A percentile compares a stretch with the other conserved stretches of the same genome.
These are phyloP conservation scores for Anadara kagoshimensis DNA, from an alignment of 1,140 invertebrate genomes.

Conservation along the genomic window DNA sequence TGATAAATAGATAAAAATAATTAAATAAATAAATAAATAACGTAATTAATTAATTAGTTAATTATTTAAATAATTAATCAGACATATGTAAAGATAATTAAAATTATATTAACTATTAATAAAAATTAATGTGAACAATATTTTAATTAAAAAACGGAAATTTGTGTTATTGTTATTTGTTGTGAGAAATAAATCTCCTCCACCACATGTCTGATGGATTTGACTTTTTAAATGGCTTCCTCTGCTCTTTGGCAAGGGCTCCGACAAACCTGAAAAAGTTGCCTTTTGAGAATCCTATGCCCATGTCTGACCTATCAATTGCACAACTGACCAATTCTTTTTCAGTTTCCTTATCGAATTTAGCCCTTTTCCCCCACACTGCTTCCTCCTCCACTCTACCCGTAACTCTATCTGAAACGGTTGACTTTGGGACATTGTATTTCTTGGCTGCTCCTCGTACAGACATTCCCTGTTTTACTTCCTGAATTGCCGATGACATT, in stretches of 20 bases:
- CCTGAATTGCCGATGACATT: conserved; percentile 10
- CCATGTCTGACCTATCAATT: not conserved
- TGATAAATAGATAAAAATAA: no score
- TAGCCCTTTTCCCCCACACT: not conserved
- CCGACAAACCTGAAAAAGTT: conserved; percentile 18
- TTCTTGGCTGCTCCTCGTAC: conserved; percentile 11
- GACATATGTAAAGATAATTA: no score
- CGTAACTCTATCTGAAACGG: not conserved
- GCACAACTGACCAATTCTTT: not conserved
- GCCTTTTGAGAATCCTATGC: conserved; percentile 12
- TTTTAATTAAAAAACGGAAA: no score
- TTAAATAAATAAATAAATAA: no score
- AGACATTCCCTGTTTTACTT: conserved; percentile 1
- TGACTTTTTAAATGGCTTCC: not conserved
- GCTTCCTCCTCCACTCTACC: conserved; percentile 2
- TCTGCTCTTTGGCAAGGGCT: not conserved
- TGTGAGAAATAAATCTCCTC: no score
- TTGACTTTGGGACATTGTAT: no score
- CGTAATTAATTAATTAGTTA: no score
- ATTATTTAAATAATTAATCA: no score
- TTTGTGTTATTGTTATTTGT: no score
- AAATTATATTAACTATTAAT: no score
- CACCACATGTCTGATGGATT: conserved; percentile 16
- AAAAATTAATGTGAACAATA: no score
- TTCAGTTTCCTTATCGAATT: not conserved